A percentile compares a stretch with the other conserved stretches of the same genome.
These are phyloP conservation scores for Ophiodon elongatus DNA, from an alignment of 2,113 vertebrate genomes.

Conservation along the genomic window DNA sequence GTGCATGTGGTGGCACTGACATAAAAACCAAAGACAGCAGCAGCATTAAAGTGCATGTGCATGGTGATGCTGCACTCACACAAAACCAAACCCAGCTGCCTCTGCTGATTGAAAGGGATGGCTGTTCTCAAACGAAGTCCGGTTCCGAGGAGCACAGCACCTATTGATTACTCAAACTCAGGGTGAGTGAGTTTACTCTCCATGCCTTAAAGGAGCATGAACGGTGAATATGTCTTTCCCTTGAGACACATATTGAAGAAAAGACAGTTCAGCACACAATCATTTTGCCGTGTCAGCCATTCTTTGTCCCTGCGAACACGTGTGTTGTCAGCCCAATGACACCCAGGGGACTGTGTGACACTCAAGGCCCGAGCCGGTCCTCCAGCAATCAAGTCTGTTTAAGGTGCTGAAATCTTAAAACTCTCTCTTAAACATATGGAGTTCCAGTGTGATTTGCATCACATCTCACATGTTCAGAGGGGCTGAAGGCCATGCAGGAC, in stretches of 20 bases:
- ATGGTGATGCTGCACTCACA: conserved; percentile 59
- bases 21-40: neutral
- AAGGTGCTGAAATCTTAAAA: neutral
- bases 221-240: conserved; percentile 21
- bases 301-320: conserved; percentile 25
- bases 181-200: conserved; percentile 74
- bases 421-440: too few relatives aligned
- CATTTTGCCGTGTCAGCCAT: conserved; percentile 44
- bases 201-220: conserved; percentile 48
- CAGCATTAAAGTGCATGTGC: neutral
- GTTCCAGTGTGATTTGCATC: neutral
- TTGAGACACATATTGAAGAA: conserved; percentile 36
- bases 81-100: conserved; percentile 17
- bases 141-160: conserved; percentile 51
- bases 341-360: conserved; percentile 11
- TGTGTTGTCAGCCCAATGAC: conserved; percentile 42
- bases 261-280: conserved; percentile 27
- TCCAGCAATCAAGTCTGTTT: conserved; percentile 2
- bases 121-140: conserved; percentile 44
- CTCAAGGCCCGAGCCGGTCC: neutral
- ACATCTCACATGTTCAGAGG: neutral
- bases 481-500: neutral
- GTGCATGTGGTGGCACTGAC: conserved; percentile 3
- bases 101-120: conserved; percentile 49
- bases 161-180: conserved; percentile 66